These are phyloP conservation scores for Rhingia campestris DNA, from an alignment of 2,888 invertebrate species.

Conservation along the genomic window DNA sequence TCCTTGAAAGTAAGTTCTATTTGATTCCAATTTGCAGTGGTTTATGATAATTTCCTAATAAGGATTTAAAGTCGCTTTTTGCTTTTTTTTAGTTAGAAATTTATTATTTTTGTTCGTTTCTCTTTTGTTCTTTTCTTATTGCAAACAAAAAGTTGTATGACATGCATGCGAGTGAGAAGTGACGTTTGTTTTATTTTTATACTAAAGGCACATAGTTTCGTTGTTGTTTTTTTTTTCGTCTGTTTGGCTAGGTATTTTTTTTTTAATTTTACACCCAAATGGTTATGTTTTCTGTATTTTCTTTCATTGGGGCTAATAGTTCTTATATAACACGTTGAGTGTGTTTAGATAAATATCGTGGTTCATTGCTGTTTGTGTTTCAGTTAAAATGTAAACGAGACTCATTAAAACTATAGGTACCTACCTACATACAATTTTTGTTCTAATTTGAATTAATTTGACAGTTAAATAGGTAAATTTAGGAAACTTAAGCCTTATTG, in stretches of 20 bases:
- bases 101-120: constrained; percentile 5
- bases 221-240: not conserved
- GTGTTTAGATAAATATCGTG: no score
- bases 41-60: constrained; percentile 22
- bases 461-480: no score
- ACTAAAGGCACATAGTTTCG: not conserved
- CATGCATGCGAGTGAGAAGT: constrained; percentile 49
- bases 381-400: no score
- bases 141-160: constrained; percentile 30
- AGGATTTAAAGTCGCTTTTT: constrained; percentile 3
- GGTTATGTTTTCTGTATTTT: not conserved
- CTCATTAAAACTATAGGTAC: no score
- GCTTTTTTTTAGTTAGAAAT: constrained; percentile 8
- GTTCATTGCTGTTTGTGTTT: no score
- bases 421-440: no score
- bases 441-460: no score
- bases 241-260: not conserved
- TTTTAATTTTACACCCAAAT: constrained; percentile 11
- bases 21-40: constrained; percentile 5
- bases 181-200: constrained; percentile 47
- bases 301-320: not conserved
- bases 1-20: constrained; percentile 92
- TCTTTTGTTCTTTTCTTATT: constrained; percentile 3
- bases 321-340: not conserved
- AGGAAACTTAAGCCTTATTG: no score